Conservation (phyloP, 2,113 vertebrate genomes). For the Megaceryle maxima region DNA sequence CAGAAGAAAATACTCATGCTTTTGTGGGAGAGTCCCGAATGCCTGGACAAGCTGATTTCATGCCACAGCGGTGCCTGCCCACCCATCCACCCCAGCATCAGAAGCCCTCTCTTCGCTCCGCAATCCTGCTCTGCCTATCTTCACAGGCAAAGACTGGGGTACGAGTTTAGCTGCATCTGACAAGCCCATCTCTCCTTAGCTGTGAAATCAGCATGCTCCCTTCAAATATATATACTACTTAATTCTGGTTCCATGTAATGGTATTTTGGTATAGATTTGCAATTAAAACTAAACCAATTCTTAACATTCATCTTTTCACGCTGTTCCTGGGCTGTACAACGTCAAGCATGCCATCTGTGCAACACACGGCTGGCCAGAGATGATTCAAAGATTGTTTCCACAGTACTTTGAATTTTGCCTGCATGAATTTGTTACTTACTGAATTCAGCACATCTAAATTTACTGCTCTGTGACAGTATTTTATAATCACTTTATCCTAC, state of each 20-base stretch:
- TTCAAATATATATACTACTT: not conserved
- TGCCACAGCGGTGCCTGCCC: not conserved
- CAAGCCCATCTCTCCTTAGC: not conserved
- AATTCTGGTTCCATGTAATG: constrained; percentile 22
- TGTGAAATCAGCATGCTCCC: not conserved
- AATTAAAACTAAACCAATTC: constrained; percentile 62
- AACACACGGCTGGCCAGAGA: constrained; percentile 60
- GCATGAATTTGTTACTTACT: not conserved
- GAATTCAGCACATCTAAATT: constrained; percentile 45
- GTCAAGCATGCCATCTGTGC: constrained; percentile 64
- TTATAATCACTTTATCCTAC: constrained; percentile 17
- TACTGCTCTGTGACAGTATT: constrained; percentile 3
- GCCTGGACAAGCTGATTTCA: not conserved
- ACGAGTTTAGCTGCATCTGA: not conserved
- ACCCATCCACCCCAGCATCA: not conserved
- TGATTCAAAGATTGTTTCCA: constrained; percentile 38
- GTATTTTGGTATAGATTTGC: constrained; percentile 50
- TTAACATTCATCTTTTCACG: constrained; percentile 63
- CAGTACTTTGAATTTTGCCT: not conserved
- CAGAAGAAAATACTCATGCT: not conserved
- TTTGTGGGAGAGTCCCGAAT: rapidly evolving
- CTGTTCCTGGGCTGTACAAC: constrained; percentile 45
- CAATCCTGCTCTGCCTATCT: not conserved
- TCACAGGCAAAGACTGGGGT: not conserved
- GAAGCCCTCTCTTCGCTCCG: not conserved